These are phyloP conservation scores for Aepyceros melampus DNA, from an alignment of 2,113 vertebrate species.

Conservation along the genomic window DNA sequence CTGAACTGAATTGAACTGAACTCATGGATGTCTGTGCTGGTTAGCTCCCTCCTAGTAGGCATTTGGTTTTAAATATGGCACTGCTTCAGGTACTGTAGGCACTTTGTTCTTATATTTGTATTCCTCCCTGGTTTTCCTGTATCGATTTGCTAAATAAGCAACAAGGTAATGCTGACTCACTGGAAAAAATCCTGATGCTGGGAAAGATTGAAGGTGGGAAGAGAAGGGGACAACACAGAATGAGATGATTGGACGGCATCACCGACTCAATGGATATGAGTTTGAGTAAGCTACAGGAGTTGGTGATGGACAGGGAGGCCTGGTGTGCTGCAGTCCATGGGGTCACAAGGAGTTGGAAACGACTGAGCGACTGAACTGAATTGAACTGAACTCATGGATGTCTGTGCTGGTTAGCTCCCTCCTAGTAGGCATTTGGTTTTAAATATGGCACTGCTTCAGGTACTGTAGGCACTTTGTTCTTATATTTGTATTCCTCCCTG, in stretches of 20 bases:
- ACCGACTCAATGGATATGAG: neutral
- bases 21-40: neutral
- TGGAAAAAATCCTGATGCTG: neutral
- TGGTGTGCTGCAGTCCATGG: neutral
- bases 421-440: neutral
- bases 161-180: neutral
- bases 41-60: neutral
- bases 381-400: neutral
- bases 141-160: neutral
- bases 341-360: accelerated
- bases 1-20: neutral
- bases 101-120: neutral
- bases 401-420: neutral
- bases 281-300: neutral
- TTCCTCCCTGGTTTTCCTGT: neutral
- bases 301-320: neutral
- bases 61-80: neutral
- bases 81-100: neutral
- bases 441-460: neutral
- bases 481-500: neutral
- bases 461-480: neutral
- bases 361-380: neutral
- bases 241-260: neutral
- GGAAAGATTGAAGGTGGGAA: neutral
- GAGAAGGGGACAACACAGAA: neutral